Evolutionary conservation across 1,140 invertebrate species (phyloP).

Genomic region (Musca vetustissima): DNA sequence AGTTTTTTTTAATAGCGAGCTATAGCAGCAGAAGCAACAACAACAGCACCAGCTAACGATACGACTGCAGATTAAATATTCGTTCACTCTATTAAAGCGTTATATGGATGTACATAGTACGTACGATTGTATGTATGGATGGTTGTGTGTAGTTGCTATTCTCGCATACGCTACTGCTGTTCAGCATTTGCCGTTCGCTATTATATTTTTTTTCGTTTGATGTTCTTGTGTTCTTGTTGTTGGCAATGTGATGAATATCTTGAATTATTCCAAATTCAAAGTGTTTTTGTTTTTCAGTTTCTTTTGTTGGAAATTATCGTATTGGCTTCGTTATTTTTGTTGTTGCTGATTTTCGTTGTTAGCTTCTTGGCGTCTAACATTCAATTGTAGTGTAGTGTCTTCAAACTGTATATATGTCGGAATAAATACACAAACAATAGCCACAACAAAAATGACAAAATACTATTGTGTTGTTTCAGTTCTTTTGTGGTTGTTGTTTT

Average conservation of each 20-base stretch:
- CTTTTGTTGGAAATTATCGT: constrained; percentile 17
- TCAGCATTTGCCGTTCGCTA: background rate
- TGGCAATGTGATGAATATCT: constrained; percentile 14
- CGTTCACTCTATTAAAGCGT: no score
- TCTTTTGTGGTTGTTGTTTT: no score
- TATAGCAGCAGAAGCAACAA: no score
- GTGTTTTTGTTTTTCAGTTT: background rate
- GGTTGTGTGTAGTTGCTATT: no score
- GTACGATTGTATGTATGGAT: no score
- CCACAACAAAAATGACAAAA: background rate
- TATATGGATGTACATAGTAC: no score
- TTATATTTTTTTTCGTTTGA: background rate
- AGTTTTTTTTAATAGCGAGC: no score
- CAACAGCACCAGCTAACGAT: no score
- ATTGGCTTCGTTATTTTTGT: background rate
- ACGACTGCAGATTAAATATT: no score
- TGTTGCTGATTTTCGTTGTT: background rate
- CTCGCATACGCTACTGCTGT: no score
- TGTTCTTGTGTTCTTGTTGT: constrained; percentile 13
- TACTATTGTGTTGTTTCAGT: no score
- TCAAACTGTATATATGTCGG: background rate
- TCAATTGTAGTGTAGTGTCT: background rate
- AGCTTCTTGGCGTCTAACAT: background rate
- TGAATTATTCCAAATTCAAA: constrained; percentile 4
- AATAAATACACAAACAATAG: background rate